Conservation (phyloP, 1,140 invertebrate genomes). For the Cyclargus thomasi region DNA sequence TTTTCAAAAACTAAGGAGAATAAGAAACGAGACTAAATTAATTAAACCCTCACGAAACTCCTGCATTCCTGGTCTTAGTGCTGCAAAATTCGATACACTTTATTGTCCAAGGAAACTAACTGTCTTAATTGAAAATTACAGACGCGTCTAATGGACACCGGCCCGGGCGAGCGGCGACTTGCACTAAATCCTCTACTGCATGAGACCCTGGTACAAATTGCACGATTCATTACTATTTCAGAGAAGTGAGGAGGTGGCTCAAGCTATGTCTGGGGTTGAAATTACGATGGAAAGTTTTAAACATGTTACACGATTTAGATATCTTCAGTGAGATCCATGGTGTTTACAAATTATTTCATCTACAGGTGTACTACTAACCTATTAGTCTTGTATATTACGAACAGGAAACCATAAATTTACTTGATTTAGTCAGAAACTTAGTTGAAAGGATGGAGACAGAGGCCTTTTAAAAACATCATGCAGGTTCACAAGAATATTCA, state of each 20-base stretch:
- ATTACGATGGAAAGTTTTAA: background rate
- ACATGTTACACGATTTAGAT: too few species aligned
- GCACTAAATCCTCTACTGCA: background rate
- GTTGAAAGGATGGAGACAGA: too few species aligned
- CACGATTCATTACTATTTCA: background rate
- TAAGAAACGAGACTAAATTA: background rate
- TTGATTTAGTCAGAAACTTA: too few species aligned
- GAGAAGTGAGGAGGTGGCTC: background rate
- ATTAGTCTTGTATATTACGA: too few species aligned
- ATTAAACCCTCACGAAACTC: background rate
- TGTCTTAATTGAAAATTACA: slow-evolving; percentile 1
- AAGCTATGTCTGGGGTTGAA: background rate
- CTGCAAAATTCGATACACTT: background rate
- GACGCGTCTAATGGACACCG: background rate
- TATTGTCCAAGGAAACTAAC: background rate
- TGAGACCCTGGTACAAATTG: background rate
- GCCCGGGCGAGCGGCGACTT: background rate
- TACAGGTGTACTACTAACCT: too few species aligned
- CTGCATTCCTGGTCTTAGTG: background rate
- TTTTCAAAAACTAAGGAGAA: background rate
- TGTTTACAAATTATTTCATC: too few species aligned
- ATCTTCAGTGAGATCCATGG: too few species aligned
- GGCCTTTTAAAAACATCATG: too few species aligned
- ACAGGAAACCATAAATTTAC: too few species aligned
- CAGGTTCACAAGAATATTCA: too few species aligned